phyloP scores from a whole-genome alignment of 1,140 invertebrate species.

The Drosophila nasuta region DNA sequence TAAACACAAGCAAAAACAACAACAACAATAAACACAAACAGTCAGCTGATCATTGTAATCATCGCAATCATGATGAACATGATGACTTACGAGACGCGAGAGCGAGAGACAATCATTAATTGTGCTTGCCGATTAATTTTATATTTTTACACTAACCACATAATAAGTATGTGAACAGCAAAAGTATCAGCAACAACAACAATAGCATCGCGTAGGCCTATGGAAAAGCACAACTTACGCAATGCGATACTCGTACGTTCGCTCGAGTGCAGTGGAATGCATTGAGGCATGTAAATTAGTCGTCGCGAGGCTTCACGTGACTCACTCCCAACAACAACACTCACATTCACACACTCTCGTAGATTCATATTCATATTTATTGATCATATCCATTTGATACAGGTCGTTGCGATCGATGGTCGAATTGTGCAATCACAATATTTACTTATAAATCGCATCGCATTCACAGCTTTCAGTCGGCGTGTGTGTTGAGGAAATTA shows the following conservation, averaged over 20 bases:
- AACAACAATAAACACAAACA: neutral
- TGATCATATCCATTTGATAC: slow-evolving; percentile 46
- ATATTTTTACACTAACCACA: slow-evolving; percentile 29
- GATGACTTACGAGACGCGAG: slow-evolving; percentile 51
- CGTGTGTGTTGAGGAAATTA: slow-evolving; percentile 43
- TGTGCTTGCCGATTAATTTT: slow-evolving; percentile 61
- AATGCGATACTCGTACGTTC: slow-evolving; percentile 14
- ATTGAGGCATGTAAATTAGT: slow-evolving; percentile 76
- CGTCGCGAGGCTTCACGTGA: slow-evolving; percentile 73
- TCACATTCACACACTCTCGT: neutral
- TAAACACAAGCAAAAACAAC: slow-evolving; percentile 3
- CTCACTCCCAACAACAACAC: slow-evolving; percentile 34
- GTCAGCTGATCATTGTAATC: slow-evolving; percentile 44
- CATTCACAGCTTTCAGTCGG: neutral
- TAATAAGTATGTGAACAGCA: slow-evolving; percentile 2
- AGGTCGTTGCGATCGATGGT: slow-evolving; percentile 50
- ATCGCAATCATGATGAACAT: slow-evolving; percentile 40
- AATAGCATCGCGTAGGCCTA: slow-evolving; percentile 35
- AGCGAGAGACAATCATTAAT: slow-evolving; percentile 67
- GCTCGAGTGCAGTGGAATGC: slow-evolving; percentile 60
- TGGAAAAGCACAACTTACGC: slow-evolving; percentile 26
- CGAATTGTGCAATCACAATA: slow-evolving; percentile 38
- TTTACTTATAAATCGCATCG: slow-evolving; percentile 11
- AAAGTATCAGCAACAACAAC: slow-evolving; percentile 22
- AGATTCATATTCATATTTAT: slow-evolving; percentile 15